Evolutionary conservation across 2,888 invertebrate genomes (phyloP).

Genomic region (Dilophus febrilis): DNA sequence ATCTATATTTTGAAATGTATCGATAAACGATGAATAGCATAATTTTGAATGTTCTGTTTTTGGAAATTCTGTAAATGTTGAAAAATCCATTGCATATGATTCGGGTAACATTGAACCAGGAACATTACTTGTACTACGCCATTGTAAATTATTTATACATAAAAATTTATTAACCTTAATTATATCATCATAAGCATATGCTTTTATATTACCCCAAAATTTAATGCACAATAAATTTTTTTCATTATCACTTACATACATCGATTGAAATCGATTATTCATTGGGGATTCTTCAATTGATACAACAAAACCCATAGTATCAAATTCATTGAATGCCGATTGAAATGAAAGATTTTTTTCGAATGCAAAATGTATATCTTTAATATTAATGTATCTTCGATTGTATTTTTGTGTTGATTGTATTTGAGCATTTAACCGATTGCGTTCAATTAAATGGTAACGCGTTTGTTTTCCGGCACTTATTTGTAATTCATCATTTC

Average conservation of each 20-base stretch:
- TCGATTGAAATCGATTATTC: constrained; percentile 30
- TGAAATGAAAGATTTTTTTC: constrained; percentile 17
- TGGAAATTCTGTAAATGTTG: constrained; percentile 43
- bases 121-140: constrained; percentile 33
- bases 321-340: constrained; percentile 48
- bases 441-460: constrained; percentile 18
- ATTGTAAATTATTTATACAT: constrained; percentile 45
- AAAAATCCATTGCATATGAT: constrained; percentile 43
- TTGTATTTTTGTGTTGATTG: neutral
- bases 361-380: constrained; percentile 23
- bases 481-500: constrained; percentile 33
- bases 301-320: constrained; percentile 52
- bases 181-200: constrained; percentile 36
- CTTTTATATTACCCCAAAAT: constrained; percentile 37
- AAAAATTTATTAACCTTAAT: constrained; percentile 39
- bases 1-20: constrained; percentile 18
- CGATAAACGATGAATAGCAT: constrained; percentile 31
- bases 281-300: constrained; percentile 23
- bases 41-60: constrained; percentile 33
- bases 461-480: constrained; percentile 35
- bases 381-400: constrained; percentile 33
- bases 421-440: neutral
- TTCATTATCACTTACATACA: constrained; percentile 39
- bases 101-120: constrained; percentile 33
- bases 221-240: constrained; percentile 36